Base-by-base conservation (phyloP, 2,797 vertebrate species). In the Phrynocephalus forsythii region DNA sequence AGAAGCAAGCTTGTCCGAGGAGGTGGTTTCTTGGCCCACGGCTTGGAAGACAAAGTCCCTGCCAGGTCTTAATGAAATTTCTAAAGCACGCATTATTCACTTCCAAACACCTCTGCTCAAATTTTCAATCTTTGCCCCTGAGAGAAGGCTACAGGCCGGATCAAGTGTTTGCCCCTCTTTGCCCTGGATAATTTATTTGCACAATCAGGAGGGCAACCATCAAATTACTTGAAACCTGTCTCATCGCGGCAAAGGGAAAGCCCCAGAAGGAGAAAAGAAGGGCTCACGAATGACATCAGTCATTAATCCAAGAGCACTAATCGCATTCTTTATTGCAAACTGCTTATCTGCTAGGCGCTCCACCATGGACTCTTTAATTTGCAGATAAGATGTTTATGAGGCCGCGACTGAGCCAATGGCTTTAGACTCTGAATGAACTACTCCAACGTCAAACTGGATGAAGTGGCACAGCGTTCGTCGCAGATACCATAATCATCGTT, bases 241-340 rank as follows among this genome's bases (percentile, higher is more conserved):
- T 48, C 69, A 66, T 71, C 10, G 0, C 6, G 84, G 66, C 2
- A 85, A 67, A 1, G 6, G 28, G 26, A 20, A 33, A 81, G 66
- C n/a, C 72, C 48, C 1, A 0, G 38, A 85, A 0, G 0, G 6
- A 60, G 11, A 22, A 1, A 8, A 5, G 15, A 44, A 67, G 8
- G 72, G 8, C 38, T 38, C 28, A 24, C 7, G 1, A 26, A 18
- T 10, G 48, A 33, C 63, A 22, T 11, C 44, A 69, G 20, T 84
- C 67, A 5, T 72, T 71, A 82, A 86, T 30, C 0, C 15, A 13
- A n/a, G 83, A 0, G 1, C 67, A 81, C 30, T 60, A 18, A 77
- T 77, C 30, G 69, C 50, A 6, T 83, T 83, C 85, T 56, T 82
- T 78, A 83, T 11, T 60, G 22, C 79, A 33, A 7, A 5, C 66